Conservation (phyloP, 1,140 invertebrate species). For the Rhopalosiphum padi region DNA sequence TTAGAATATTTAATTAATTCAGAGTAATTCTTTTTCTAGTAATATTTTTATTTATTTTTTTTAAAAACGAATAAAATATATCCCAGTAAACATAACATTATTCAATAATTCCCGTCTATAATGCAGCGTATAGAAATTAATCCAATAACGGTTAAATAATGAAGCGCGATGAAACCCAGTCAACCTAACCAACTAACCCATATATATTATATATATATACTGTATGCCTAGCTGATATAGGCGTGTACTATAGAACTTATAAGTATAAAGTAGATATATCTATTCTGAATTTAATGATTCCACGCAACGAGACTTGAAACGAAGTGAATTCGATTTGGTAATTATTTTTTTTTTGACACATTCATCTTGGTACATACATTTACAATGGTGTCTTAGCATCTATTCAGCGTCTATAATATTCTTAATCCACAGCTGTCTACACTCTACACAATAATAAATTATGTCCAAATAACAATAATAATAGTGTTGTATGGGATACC, state of each 20-base stretch:
- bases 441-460: neutral
- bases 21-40: neutral
- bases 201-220: neutral
- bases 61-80: neutral
- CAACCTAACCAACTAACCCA: neutral
- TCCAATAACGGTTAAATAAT: neutral
- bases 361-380: neutral
- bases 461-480: neutral
- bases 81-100: neutral
- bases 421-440: neutral
- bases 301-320: neutral
- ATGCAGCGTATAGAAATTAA: neutral
- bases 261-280: neutral
- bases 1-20: neutral
- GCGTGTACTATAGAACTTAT: neutral
- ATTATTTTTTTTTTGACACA: neutral
- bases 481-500: neutral
- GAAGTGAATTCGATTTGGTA: constrained; percentile 11
- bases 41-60: neutral
- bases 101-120: neutral
- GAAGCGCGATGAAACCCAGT: neutral
- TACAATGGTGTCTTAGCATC: neutral
- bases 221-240: neutral
- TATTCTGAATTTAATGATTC: neutral
- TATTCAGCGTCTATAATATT: neutral